Base-by-base conservation (phyloP, 2,113 vertebrate genomes). In the Baryphthengus martii region DNA sequence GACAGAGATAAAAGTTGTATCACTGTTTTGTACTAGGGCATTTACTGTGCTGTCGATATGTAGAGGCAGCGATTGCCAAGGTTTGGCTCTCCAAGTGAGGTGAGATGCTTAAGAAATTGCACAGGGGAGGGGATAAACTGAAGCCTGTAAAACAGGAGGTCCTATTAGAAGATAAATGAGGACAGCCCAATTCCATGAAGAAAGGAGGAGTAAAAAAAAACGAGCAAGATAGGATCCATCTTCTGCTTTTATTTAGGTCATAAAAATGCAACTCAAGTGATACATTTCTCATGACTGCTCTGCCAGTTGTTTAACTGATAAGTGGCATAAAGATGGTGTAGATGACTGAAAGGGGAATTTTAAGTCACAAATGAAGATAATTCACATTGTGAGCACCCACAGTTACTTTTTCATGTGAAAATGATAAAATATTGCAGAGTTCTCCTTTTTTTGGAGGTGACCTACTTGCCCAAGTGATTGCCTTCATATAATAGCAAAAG, bases 1-100 rank as follows among this genome's bases (percentile, higher is more conserved):
- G 39, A 42, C 40, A 47, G 29, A n/a, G 37, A 3, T 14, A 0
- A 1, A 42, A 40, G 39, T 53, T 44, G 7, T 28, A 53, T 10
- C 58, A 3, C 26, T 37, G 47, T 26, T 82, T 62, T 53, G 17
- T 47, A 47, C 17, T 8, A 20, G 49, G 55, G 49, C 15, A 6
- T 44, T 49, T 73, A n/a, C 21, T n/a, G 26, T 26, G 31, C 35
- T 78, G 28, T 53, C 35, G 11, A 2, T 50, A 17, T 2, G 2
- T 45, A 63, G 67, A 74, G 19, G 24, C 0, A 1, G 6, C 0
- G 1, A 8, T 42, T 35, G 15, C 17, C 17, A 28, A 20, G 35
- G 20, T 55, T 75, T 39, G 26, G 15, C 5, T 76, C 45, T 29
- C 52, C 4, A 10, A 29, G 23, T 13, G 42, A 45, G 29, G 17